Evolutionary conservation across 2,797 vertebrate genomes (phyloP), one percentile per base, ranked within the genome.

Genomic region (Nyctalus aviator): DNA sequence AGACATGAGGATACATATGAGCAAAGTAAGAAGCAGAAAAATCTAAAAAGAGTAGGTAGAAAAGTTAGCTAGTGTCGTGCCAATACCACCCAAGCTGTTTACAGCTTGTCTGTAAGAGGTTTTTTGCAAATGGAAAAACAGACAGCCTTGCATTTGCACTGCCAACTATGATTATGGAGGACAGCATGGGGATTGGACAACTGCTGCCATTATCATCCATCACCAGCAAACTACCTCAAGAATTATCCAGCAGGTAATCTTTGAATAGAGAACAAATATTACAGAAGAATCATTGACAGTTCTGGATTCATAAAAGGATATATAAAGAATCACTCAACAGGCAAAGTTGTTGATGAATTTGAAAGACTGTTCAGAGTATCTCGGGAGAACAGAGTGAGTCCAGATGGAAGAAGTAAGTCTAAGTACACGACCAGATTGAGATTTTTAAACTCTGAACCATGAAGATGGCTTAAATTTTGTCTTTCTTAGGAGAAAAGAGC

Each of bases 401-500:
- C 87, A 95, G 84, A 96, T 53, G 91, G 77, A 96, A 93, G 17
- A 41, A 96, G 85, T 14, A 41, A 20, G 93, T 91, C 62, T 86
- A 93, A 96, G 86, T 95, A 86, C 72, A 96, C 15, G 84, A 75
- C 59, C 94, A 84, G 81, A 86, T 93, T 97, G 87, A 50, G 53
- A 37, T 86, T 94, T 97, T 85, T 96, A 81, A 97, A 93, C 97
- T 96, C 77, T 92, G 55, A 86, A 97, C 79, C 93, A 96, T 95
- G 93, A 94, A 96, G 95, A 96, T 97, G 90, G 91, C 85, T 92
- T 95, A 93, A 93, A 91, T 97, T 75, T 91, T 97, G 78, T 68
- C 68, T 97, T 72, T 96, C 83, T 95, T 96, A 35, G 79, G 77
- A 90, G 55, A 82, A 85, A 93, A 78, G n/a, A 37, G 37, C 59